Conservation (phyloP, 2,113 vertebrate genomes). For the Pterocles orientalis region DNA sequence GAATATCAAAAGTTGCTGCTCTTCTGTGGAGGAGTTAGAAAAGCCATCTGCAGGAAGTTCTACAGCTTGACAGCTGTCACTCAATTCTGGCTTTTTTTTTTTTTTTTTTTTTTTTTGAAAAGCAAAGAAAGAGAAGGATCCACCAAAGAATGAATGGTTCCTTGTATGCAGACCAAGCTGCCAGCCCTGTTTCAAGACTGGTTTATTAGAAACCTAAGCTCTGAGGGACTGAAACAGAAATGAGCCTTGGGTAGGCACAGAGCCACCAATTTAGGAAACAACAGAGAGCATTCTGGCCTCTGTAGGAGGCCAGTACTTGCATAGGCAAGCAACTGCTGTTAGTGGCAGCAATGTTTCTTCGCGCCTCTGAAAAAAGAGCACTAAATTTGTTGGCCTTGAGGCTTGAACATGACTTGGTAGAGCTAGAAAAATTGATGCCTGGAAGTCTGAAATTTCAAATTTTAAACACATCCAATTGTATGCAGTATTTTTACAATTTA, state of each 20-base stretch:
- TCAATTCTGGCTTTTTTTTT: background rate
- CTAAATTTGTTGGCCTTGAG: conserved; percentile 37
- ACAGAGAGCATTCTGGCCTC: background rate
- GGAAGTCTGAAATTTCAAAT: background rate
- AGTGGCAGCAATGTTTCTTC: background rate
- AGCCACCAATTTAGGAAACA: conserved; percentile 14
- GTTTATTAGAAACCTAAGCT: background rate
- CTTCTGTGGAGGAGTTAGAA: background rate
- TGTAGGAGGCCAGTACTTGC: conserved; percentile 12
- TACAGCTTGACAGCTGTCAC: background rate
- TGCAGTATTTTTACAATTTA: conserved; percentile 23
- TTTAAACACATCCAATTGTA: conserved; percentile 1
- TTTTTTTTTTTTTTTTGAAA: background rate
- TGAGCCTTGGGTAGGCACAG: background rate
- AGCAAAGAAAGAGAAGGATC: background rate
- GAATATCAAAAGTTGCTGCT: background rate
- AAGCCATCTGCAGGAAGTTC: background rate
- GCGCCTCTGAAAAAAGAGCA: background rate
- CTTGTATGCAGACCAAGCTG: background rate
- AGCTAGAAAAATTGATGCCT: background rate
- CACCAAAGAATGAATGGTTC: background rate
- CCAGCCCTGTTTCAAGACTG: background rate
- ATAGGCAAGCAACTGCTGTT: background rate
- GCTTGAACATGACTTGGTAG: conserved; percentile 50
- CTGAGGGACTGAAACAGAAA: background rate